Percentiles rank a stretch among this genome's conserved stretches.
Evolutionary conservation across 1,140 invertebrate genomes (phyloP).

Genomic region (Acromyrmex charruanus): DNA sequence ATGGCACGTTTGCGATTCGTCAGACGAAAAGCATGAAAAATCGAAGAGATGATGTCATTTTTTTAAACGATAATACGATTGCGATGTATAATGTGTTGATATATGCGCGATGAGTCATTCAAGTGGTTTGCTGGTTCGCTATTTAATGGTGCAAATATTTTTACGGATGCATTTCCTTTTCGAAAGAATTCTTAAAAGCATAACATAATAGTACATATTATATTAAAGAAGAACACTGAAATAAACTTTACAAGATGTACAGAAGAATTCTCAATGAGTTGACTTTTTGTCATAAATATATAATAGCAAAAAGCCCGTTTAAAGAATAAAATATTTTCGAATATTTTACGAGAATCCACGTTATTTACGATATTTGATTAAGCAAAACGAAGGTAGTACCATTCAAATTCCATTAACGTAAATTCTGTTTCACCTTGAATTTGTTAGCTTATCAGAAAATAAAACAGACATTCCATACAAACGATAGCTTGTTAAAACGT

Average conservation of each 20-base stretch:
- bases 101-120: constrained; percentile 49
- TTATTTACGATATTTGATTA: background rate
- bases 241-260: background rate
- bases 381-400: background rate
- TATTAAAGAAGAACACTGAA: background rate
- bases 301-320: background rate
- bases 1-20: background rate
- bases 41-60: constrained; percentile 50
- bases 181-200: background rate
- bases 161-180: constrained; percentile 31
- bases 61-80: constrained; percentile 10
- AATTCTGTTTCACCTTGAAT: constrained; percentile 39
- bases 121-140: constrained; percentile 32
- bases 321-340: background rate
- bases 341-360: background rate
- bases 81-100: constrained; percentile 50
- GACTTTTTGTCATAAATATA: background rate
- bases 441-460: constrained; percentile 44
- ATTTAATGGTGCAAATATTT: constrained; percentile 40
- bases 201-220: constrained; percentile 1
- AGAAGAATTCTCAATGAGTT: background rate
- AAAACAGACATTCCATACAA: constrained; percentile 26
- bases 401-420: constrained; percentile 21
- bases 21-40: background rate
- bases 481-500: constrained; percentile 32